These are phyloP conservation scores for Epistrophe grossulariae DNA, from an alignment of 2,888 invertebrate genomes.

Conservation along the genomic window DNA sequence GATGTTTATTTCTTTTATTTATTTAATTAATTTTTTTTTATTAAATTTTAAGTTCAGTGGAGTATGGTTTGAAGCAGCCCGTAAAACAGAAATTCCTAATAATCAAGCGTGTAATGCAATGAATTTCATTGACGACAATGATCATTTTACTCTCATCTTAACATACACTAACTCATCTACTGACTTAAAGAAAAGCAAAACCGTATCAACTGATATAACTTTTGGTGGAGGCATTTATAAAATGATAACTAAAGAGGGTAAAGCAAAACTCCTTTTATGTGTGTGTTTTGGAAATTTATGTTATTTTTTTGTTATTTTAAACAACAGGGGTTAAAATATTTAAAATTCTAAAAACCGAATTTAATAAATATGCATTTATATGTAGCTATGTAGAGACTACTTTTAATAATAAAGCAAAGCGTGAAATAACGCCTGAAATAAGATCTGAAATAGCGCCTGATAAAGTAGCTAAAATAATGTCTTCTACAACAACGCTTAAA, in stretches of 20 bases:
- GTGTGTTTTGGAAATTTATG: no score
- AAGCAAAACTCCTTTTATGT: neutral
- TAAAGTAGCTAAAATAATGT: no score
- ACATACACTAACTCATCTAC: constrained; percentile 77
- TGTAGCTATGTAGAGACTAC: constrained; percentile 75
- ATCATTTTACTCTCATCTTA: constrained; percentile 2
- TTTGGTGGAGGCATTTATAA: constrained; percentile 25
- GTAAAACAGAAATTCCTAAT: constrained; percentile 2
- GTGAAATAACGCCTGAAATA: no score
- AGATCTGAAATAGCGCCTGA: no score
- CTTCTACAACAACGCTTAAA: no score
- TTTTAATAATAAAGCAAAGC: no score
- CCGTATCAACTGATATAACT: neutral
- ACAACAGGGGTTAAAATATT: constrained; percentile 62
- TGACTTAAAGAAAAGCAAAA: constrained; percentile 78
- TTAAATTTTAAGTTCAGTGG: constrained; percentile 54
- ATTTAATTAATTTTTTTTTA: no score
- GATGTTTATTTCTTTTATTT: no score
- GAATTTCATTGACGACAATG: neutral
- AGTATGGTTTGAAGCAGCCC: constrained; percentile 71
- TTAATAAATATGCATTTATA: constrained; percentile 78
- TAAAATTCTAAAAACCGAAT: constrained; percentile 79
- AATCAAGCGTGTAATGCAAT: neutral
- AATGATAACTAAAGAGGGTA: neutral
- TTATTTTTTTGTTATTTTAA: no score